Evolutionary conservation across 2,113 vertebrate species (phyloP), one percentile per base, ranked within the genome.

Genomic region (Ahaetulla prasina): DNA sequence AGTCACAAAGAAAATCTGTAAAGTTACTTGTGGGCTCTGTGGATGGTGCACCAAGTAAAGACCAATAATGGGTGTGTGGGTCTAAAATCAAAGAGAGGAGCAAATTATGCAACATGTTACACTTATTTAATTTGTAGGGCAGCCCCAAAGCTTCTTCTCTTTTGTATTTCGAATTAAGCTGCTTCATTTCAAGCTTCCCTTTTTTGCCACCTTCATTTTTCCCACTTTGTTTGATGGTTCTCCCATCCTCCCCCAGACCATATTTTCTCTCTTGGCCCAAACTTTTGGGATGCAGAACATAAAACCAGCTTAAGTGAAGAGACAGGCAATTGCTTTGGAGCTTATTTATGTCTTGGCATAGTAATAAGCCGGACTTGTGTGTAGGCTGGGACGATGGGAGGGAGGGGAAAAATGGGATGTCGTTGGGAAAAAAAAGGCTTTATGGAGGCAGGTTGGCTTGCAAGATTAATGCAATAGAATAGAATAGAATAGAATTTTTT

Each of bases 41-140:
- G 85, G 35, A 92, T 92, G 52, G 53, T 94, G 22, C 68, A 92
- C 2, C 14, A 57, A 74, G 22, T 91, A 88, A n/a, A 22, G 74
- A 27, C 60, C 39, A 80, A 12, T 90, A 80, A 93, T 35, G 30
- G 90, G 92, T 45, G n/a, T 23, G 49, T 30, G 14, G 30, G 25
- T 0, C 47, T 87, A 50, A 87, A 30, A 22, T 55, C 1, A 2
- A 3, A 0, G 52, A 85, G 60, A 27, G 1, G 23, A 49, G 45
- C 45, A 86, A 80, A 39, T 80, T 9, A 8, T 39, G 18, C 18
- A 35, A 35, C 14, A 1, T 1, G 1, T 74, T 74, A 39, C 1
- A 2, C 8, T 80, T 43, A 22, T 49, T 0, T 92, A 92, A 90
- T 94, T 89, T 80, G 92, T 30, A 88, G 49, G 92, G 18, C 74